A percentile compares a stretch with the other conserved stretches of the same genome.
Conservation (phyloP, 2,113 vertebrate species). For the Centropus bengalensis region DNA sequence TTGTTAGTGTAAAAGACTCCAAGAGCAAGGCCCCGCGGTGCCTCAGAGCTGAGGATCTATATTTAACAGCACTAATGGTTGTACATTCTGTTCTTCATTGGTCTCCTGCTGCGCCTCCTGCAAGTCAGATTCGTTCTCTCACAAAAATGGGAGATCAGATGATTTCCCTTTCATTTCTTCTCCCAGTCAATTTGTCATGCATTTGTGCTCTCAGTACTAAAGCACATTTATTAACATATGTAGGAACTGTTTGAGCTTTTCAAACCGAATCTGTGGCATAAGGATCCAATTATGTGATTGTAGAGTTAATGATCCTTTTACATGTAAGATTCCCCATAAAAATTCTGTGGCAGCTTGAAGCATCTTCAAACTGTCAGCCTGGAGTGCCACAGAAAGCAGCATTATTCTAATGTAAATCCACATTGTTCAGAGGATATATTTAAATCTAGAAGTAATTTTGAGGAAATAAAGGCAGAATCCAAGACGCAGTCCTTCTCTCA, state of each 20-base stretch:
- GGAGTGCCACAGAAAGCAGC: background rate
- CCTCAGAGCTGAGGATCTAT: background rate
- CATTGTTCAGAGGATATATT: background rate
- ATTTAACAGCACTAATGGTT: background rate
- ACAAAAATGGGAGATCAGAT: conserved; percentile 19
- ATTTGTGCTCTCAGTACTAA: background rate
- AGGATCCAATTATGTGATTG: background rate
- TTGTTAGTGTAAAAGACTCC: background rate
- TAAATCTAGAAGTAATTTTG: background rate
- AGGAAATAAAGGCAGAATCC: background rate
- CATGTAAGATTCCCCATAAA: background rate
- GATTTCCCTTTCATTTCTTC: conserved; percentile 20
- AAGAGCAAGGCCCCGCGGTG: background rate
- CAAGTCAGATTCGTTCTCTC: background rate
- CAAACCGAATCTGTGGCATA: background rate
- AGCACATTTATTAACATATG: background rate
- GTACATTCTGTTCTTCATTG: conserved; percentile 34
- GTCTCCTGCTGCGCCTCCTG: conserved; percentile 32
- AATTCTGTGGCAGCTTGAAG: background rate
- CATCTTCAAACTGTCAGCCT: background rate
- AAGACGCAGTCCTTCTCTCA: background rate
- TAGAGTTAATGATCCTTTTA: conserved; percentile 10
- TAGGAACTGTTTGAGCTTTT: conserved; percentile 1
- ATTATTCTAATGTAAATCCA: background rate
- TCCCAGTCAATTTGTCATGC: background rate